Percentiles rank a stretch among this genome's conserved stretches.
phyloP scores from a whole-genome alignment of 1,140 invertebrate genomes.

The Polypedilum vanderplanki region DNA sequence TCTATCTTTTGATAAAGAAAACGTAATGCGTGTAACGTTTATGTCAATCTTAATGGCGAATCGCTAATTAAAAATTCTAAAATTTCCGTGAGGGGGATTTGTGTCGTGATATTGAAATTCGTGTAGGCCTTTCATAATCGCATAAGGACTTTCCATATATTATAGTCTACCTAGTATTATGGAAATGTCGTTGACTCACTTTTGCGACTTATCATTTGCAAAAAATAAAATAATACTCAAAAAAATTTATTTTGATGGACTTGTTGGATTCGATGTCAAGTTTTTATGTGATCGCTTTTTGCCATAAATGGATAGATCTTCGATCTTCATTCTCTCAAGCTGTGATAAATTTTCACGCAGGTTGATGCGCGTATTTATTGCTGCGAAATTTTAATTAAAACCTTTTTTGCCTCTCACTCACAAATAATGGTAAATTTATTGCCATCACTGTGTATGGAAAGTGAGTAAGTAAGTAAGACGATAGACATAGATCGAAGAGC shows the following conservation, averaged over 20 bases:
- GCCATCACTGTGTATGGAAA: background rate
- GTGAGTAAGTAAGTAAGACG: background rate
- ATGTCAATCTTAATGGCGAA: background rate
- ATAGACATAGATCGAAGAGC: background rate
- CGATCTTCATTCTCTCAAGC: background rate
- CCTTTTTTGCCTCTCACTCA: background rate
- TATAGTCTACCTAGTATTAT: background rate
- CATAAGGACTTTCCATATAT: slow-evolving; percentile 11
- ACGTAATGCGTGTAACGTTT: slow-evolving; percentile 4
- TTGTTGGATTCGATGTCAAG: background rate
- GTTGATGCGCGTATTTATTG: background rate
- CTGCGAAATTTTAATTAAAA: slow-evolving; percentile 13
- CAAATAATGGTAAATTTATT: background rate
- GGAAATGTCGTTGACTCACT: background rate
- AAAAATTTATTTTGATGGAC: slow-evolving; percentile 6
- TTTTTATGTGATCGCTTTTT: background rate
- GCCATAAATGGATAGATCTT: background rate
- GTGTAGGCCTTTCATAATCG: background rate
- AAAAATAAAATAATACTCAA: background rate
- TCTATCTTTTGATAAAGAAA: background rate
- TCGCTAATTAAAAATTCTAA: slow-evolving; percentile 13
- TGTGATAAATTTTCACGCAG: slow-evolving; percentile 12
- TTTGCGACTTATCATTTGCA: background rate
- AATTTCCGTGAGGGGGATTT: background rate
- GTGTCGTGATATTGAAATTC: background rate